Conservation (phyloP, 2,797 vertebrate genomes). For the Lagodon rhomboides region DNA sequence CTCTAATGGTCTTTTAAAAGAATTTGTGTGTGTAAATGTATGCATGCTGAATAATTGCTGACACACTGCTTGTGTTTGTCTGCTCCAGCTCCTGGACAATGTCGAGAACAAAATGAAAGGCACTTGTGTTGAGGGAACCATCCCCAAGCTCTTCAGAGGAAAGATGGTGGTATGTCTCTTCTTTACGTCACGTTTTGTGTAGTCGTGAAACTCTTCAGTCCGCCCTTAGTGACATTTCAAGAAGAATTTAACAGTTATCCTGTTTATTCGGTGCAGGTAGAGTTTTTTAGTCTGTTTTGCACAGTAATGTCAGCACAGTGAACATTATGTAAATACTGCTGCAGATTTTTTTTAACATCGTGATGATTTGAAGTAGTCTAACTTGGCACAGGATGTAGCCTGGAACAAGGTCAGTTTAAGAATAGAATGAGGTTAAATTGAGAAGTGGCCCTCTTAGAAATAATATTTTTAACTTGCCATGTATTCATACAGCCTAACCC, state of each 20-base stretch:
- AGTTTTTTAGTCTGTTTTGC: not conserved
- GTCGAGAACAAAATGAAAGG: constrained; percentile 99
- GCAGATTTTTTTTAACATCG: constrained; percentile 17
- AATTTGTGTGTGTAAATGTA: not conserved
- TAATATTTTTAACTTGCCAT: constrained; percentile 14
- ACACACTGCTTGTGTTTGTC: constrained; percentile 34
- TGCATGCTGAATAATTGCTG: constrained; percentile 12
- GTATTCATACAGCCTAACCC: constrained; percentile 24
- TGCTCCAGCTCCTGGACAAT: constrained; percentile 95
- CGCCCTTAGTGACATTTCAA: not conserved
- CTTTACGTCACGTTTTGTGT: constrained; percentile 1
- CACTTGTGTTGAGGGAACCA: constrained; percentile 99
- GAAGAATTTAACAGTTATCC: not conserved
- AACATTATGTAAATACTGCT: constrained; percentile 2
- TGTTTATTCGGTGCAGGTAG: not conserved
- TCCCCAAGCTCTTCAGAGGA: constrained; percentile 98
- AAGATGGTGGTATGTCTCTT: constrained; percentile 97
- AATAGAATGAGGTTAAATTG: constrained; percentile 51
- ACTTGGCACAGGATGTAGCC: constrained; percentile 20
- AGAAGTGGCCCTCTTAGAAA: constrained; percentile 27
- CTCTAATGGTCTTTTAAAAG: constrained; percentile 1
- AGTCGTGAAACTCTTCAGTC: not conserved
- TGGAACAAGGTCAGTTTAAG: constrained; percentile 37
- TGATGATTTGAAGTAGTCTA: constrained; percentile 11
- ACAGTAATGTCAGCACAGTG: not conserved